Conservation (phyloP, 2,888 invertebrate genomes). For the Pecten maximus region DNA sequence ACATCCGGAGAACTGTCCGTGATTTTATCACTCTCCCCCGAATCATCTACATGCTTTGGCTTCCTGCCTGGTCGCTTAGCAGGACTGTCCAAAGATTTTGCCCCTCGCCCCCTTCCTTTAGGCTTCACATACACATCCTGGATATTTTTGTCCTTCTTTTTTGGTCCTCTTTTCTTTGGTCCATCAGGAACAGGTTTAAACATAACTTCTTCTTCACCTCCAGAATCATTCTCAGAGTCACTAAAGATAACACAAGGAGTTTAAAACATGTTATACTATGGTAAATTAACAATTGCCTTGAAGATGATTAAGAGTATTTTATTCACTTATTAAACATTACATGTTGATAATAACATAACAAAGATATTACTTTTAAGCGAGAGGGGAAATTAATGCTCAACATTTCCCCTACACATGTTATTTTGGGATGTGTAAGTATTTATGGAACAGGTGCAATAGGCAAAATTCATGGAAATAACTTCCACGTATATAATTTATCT, state of each 20-base stretch:
- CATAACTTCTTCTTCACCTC: constrained; percentile 16
- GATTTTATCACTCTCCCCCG: constrained; percentile 36
- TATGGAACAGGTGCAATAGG: too few species aligned
- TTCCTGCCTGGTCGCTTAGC: constrained; percentile 17
- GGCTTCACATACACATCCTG: constrained; percentile 15
- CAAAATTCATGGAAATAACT: too few species aligned
- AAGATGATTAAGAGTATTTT: too few species aligned
- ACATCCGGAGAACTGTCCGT: constrained; percentile 42
- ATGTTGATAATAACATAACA: too few species aligned
- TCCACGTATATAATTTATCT: too few species aligned
- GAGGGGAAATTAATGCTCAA: too few species aligned
- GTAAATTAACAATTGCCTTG: too few species aligned
- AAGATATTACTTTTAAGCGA: too few species aligned
- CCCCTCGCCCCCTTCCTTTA: neutral
- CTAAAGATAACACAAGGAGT: neutral
- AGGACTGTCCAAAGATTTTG: constrained; percentile 26
- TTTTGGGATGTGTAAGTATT: too few species aligned
- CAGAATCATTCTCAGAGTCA: constrained; percentile 21
- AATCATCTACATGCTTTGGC: constrained; percentile 9
- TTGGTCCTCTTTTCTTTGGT: constrained; percentile 44
- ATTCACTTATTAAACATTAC: too few species aligned
- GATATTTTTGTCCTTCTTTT: constrained; percentile 21
- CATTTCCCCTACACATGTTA: too few species aligned
- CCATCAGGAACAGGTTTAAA: constrained; percentile 35
- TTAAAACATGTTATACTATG: too few species aligned